A percentile compares a stretch with the other conserved stretches of the same genome.
phyloP scores from a whole-genome alignment of 2,888 invertebrate species.

The Fragum whitleyi region DNA sequence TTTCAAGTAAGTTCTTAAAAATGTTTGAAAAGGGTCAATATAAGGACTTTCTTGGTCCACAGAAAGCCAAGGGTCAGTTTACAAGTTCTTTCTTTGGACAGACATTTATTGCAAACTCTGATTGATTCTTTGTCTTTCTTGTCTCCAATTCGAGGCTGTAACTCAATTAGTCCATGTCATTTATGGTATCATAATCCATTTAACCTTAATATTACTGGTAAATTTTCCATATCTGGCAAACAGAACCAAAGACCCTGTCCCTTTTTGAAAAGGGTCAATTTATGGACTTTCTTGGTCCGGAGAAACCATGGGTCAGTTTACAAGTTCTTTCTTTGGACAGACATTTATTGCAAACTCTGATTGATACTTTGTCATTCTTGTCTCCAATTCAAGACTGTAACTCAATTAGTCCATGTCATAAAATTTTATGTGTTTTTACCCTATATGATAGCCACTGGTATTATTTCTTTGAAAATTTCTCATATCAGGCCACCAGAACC shows the following conservation, averaged over 20 bases:
- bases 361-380: conserved; percentile 2
- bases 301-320: not conserved
- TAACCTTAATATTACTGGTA: too few species aligned
- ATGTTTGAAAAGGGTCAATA: not conserved
- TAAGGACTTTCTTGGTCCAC: not conserved
- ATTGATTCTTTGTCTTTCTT: not conserved
- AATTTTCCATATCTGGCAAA: too few species aligned
- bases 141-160: not conserved
- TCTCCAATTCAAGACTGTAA: not conserved
- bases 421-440: too few species aligned
- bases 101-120: conserved; percentile 5
- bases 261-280: not conserved
- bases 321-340: not conserved
- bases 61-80: not conserved
- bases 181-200: not conserved
- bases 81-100: not conserved
- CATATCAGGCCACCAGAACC: too few species aligned
- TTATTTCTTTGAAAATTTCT: too few species aligned
- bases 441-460: too few species aligned
- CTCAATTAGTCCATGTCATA: conserved; percentile 16
- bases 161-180: conserved; percentile 17
- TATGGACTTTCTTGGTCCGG: not conserved
- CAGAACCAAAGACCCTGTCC: too few species aligned
- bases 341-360: conserved; percentile 3
- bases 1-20: too few species aligned